Conservation (phyloP, 2,797 vertebrate genomes). For the Lophotriccus pileatus region DNA sequence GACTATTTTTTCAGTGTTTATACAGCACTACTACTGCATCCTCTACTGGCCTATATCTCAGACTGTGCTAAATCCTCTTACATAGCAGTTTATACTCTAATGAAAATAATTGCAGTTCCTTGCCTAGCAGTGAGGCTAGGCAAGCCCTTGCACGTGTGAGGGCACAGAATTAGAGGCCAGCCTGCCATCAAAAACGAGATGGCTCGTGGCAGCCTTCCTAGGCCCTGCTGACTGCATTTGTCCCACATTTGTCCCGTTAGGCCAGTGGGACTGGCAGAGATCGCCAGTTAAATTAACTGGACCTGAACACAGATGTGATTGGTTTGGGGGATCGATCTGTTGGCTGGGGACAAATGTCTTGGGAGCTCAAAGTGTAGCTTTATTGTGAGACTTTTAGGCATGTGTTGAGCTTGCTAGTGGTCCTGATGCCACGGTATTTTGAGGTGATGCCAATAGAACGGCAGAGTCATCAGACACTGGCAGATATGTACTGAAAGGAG, state of each 20-base stretch:
- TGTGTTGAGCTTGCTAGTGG: background rate
- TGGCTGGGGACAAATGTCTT: background rate
- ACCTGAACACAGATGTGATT: background rate
- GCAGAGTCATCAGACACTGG: background rate
- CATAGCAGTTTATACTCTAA: background rate
- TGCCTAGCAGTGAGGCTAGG: background rate
- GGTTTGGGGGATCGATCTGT: background rate
- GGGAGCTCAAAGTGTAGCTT: background rate
- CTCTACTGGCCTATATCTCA: background rate
- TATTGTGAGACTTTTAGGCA: background rate
- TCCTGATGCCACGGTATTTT: background rate
- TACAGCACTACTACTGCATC: background rate
- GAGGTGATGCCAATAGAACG: background rate
- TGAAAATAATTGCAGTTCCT: background rate
- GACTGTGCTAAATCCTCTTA: background rate
- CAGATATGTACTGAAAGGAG: background rate
- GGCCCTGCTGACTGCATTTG: background rate
- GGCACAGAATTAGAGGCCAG: background rate
- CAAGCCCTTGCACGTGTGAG: background rate
- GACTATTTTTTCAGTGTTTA: background rate
- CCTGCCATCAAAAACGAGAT: background rate
- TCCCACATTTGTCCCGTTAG: background rate
- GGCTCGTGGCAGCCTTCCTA: background rate
- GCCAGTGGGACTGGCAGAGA: background rate
- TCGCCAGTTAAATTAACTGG: constrained; percentile 19